A percentile compares a stretch with the other conserved stretches of the same genome.
These are phyloP conservation scores for Stigmatopora nigra DNA, from an alignment of 2,113 vertebrate genomes.

Conservation along the genomic window DNA sequence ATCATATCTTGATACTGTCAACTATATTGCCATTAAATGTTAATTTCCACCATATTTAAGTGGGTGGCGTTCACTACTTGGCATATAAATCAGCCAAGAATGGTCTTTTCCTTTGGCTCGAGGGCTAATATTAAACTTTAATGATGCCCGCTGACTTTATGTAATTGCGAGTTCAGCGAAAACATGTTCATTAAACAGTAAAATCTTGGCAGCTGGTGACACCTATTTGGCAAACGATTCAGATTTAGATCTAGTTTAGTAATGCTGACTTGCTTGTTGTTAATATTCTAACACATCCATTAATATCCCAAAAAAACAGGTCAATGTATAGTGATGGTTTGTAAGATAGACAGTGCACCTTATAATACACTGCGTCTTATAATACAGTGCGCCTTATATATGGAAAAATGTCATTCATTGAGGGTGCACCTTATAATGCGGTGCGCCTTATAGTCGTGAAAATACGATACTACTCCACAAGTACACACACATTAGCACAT, in stretches of 20 bases:
- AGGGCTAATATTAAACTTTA: slow-evolving; percentile 22
- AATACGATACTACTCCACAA: not conserved
- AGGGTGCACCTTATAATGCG: too few relatives aligned
- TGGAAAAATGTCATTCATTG: too few relatives aligned
- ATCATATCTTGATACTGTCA: not conserved
- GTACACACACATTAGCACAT: slow-evolving; percentile 17
- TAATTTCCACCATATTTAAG: not conserved
- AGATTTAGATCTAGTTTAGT: slow-evolving; percentile 43
- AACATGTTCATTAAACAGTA: slow-evolving; percentile 33
- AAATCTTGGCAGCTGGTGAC: slow-evolving; percentile 31
- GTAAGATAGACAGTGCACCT: too few relatives aligned
- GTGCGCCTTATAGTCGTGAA: too few relatives aligned
- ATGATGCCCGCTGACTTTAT: slow-evolving; percentile 18
- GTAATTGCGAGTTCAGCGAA: slow-evolving; percentile 26
- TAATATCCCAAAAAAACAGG: too few relatives aligned
- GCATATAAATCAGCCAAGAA: not conserved
- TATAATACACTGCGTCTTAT: too few relatives aligned
- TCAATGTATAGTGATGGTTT: too few relatives aligned
- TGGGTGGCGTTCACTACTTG: not conserved
- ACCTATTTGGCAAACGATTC: slow-evolving; percentile 19
- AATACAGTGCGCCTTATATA: too few relatives aligned
- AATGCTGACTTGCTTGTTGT: slow-evolving; percentile 18
- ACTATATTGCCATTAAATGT: not conserved
- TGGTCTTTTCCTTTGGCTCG: not conserved
- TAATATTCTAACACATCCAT: slow-evolving; percentile 34